A percentile compares a stretch with the other conserved stretches of the same genome.
These are phyloP conservation scores for Lomographa bimaculata DNA, from an alignment of 2,888 invertebrate species.

Conservation along the genomic window DNA sequence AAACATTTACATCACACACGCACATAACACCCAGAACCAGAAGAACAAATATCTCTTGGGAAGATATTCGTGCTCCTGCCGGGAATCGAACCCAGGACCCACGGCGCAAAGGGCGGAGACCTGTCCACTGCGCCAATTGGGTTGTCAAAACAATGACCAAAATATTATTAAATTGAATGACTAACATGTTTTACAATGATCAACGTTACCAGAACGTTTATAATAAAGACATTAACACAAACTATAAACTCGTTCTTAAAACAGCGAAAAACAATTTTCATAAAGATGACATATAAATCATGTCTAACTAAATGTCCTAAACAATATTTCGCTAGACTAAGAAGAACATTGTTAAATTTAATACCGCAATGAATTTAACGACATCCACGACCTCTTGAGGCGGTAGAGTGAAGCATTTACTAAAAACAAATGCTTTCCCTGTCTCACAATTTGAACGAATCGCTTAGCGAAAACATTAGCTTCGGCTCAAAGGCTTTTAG, in stretches of 20 bases:
- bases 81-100: too few relatives aligned
- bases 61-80: too few relatives aligned
- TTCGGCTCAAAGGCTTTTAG: conserved; percentile 73
- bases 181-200: too few relatives aligned
- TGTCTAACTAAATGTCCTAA: conserved; percentile 24
- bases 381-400: conserved; percentile 42
- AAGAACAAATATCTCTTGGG: too few relatives aligned
- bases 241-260: conserved; percentile 19
- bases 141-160: too few relatives aligned
- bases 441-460: conserved; percentile 56
- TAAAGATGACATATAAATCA: conserved; percentile 27
- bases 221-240: conserved; percentile 23
- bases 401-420: conserved; percentile 47
- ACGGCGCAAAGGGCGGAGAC: too few relatives aligned
- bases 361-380: conserved; percentile 47
- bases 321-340: conserved; percentile 24
- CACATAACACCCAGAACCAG: too few relatives aligned
- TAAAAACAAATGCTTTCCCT: conserved; percentile 37
- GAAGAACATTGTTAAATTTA: conserved; percentile 35
- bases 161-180: too few relatives aligned
- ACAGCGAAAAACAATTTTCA: conserved; percentile 25
- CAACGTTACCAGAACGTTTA: conserved; percentile 14
- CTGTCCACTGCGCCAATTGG: too few relatives aligned
- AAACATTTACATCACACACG: too few relatives aligned
- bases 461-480: conserved; percentile 78